A percentile compares a stretch with the other conserved stretches of the same genome.
Conservation (phyloP, 2,113 vertebrate species). For the Tor tambroides region DNA sequence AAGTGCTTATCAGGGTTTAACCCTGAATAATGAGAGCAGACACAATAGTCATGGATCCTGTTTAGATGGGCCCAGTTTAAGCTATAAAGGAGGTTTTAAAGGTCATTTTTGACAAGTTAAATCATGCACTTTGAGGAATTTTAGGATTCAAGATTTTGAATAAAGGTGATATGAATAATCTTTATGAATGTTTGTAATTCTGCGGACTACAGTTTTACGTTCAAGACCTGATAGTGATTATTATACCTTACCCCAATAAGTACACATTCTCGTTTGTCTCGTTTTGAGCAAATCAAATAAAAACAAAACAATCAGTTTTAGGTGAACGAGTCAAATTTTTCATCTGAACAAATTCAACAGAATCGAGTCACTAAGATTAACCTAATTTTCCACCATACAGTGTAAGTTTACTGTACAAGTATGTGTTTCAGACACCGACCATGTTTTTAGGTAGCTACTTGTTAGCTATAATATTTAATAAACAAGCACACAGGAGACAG, state of each 20-base stretch:
- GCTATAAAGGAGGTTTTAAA: neutral
- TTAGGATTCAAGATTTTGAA: neutral
- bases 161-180: neutral
- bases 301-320: neutral
- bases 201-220: neutral
- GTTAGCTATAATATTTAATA: neutral
- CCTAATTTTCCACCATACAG: neutral
- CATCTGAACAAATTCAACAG: neutral
- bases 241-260: neutral
- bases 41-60: slow-evolving; percentile 3
- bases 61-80: neutral
- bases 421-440: too few species aligned
- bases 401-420: neutral
- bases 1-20: slow-evolving; percentile 18
- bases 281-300: neutral
- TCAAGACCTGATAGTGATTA: neutral
- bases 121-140: neutral
- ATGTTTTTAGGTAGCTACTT: neutral
- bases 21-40: slow-evolving; percentile 4
- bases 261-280: neutral
- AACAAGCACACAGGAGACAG: neutral
- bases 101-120: neutral
- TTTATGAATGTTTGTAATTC: neutral
- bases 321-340: neutral
- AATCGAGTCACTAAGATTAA: neutral